Base-by-base conservation (phyloP, 2,888 invertebrate species). In the Chirona hameri region DNA sequence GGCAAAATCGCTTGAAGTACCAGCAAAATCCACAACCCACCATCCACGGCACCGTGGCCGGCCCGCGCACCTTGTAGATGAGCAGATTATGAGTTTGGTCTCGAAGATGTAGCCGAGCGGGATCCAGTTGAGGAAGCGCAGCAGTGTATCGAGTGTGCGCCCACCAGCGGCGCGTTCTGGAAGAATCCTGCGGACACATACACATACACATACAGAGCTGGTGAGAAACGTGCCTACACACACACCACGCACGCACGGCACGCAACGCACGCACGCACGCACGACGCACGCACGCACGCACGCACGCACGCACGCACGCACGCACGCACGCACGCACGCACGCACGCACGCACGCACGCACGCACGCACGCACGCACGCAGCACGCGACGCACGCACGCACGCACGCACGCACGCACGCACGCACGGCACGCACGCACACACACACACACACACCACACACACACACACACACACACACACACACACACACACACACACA, bases 51-150 rank as follows among this genome's bases (percentile, higher is more conserved):
- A 39, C 39, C 39, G 39, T 7, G 4, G 39, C 39, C 60, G 60
- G 24, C 31, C 31, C 52, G 10, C 48, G 14, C 15, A 55, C 89
- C 90, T 98, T 99, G 88, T 93, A 95, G 87, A 97, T 95, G 83
- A 99, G 91, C 82, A 97, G 97, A 86, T 93, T 93, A 99, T 97
- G 83, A 99, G 91, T 88, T 97, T 96, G 86, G 99, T 99, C 91
- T 99, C 99, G 90, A 99, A 99, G 88, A 99, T 99, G 89, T 99
- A 99, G 21, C 99, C 99, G 84, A 99, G 91, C n/a, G 99, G 99
- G 87, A 99, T 99, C 99, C 99, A 99, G 88, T 98, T 99, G 76
- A 99, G 91, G 90, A 99, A 99, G 88, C 97, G 92, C 86, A 99
- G 90, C 83, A 99, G 90, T 5, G 99, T 99, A 88, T 99, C 97